These are phyloP conservation scores for Papilio protenor DNA, from an alignment of 2,888 invertebrate genomes.

Conservation along the genomic window DNA sequence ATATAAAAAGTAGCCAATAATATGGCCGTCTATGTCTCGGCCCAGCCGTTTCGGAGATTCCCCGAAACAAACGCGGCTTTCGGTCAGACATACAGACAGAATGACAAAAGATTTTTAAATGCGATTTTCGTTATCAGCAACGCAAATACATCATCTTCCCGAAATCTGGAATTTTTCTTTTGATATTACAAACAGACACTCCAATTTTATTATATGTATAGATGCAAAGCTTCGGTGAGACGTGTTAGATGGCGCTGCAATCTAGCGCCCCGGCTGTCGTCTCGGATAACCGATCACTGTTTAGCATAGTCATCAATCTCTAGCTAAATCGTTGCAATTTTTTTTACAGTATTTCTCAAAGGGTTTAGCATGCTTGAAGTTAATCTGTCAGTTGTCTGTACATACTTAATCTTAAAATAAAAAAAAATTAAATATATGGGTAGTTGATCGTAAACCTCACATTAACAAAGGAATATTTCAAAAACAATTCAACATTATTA, in stretches of 20 bases:
- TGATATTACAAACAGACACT: background rate
- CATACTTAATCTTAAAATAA: background rate
- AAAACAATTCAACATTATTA: no score
- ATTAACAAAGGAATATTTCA: no score
- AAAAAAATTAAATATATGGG: no score
- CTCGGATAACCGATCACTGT: slow-evolving; percentile 20
- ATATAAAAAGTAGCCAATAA: no score
- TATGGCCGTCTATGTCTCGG: no score
- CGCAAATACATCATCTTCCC: background rate
- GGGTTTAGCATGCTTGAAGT: background rate
- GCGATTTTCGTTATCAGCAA: no score
- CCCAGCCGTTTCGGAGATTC: no score
- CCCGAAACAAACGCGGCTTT: no score
- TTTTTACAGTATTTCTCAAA: background rate
- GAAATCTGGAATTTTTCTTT: background rate
- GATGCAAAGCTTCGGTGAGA: slow-evolving; percentile 5
- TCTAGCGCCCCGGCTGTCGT: background rate
- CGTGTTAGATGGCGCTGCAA: slow-evolving; percentile 17
- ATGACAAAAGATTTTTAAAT: background rate
- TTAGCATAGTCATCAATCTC: slow-evolving; percentile 16
- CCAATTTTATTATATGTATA: no score
- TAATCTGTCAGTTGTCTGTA: background rate
- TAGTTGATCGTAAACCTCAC: no score
- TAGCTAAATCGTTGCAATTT: background rate
- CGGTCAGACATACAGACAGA: no score